Conservation (phyloP, 35 echinoderm and acorn worm species). For the Ophioderma brevispina region DNA sequence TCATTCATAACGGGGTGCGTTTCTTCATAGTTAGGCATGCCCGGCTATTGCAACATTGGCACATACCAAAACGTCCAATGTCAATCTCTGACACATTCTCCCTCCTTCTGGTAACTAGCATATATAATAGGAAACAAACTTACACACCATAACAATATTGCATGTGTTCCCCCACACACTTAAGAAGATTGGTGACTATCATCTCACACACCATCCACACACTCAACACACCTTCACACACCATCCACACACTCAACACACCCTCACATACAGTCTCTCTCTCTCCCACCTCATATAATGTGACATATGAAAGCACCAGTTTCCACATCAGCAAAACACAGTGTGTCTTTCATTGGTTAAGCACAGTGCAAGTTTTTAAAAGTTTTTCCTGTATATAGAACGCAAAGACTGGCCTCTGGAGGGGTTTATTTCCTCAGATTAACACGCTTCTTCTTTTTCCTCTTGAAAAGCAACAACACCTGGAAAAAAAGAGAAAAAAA, state of each 20-base stretch:
- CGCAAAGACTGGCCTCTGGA: neutral
- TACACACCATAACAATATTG: neutral
- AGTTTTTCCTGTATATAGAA: neutral
- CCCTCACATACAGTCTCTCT: neutral
- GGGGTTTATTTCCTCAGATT: constrained; percentile 73
- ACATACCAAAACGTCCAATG: too few relatives aligned
- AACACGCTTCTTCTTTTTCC: constrained; percentile 94
- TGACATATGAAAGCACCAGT: constrained; percentile 9
- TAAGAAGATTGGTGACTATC: neutral
- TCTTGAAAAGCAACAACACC: constrained; percentile 99
- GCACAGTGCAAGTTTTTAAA: neutral
- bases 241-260: neutral
- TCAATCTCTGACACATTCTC: too few relatives aligned
- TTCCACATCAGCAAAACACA: neutral
- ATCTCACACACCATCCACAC: neutral
- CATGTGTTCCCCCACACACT: neutral
- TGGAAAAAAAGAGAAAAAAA: constrained; percentile 37
- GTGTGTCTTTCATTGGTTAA: neutral
- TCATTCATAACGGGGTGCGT: too few relatives aligned
- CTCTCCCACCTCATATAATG: neutral
- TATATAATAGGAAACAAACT: neutral
- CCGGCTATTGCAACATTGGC: too few relatives aligned
- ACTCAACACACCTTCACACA: neutral
- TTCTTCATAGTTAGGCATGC: too few relatives aligned
- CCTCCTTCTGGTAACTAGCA: neutral